phyloP scores from a whole-genome alignment of 1,140 invertebrate species.

The Eupristina koningsbergeri region DNA sequence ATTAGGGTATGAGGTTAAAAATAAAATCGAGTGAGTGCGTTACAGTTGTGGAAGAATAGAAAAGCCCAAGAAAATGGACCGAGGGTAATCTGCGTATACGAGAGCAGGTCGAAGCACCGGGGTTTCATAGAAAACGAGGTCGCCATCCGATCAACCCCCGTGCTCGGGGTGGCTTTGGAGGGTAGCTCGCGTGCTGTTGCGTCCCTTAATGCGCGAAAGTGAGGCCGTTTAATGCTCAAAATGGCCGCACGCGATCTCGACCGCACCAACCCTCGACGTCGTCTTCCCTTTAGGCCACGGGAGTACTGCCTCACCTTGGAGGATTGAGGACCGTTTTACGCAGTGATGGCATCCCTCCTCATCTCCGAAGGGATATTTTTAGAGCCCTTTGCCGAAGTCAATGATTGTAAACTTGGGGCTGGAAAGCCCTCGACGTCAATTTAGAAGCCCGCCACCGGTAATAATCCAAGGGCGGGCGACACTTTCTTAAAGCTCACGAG shows the following conservation, averaged over 20 bases:
- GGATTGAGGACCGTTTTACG: not conserved
- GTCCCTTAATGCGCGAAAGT: not conserved
- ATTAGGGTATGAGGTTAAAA: slow-evolving; percentile 21
- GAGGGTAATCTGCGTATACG: not conserved
- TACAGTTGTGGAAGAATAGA: no score
- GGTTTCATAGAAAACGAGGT: slow-evolving; percentile 41
- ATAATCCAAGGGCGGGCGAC: slow-evolving; percentile 14
- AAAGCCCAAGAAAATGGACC: not conserved
- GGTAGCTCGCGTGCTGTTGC: not conserved
- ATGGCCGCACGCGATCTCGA: slow-evolving; percentile 9
- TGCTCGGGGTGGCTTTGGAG: slow-evolving; percentile 4
- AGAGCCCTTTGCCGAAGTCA: slow-evolving; percentile 24
- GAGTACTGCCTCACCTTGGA: slow-evolving; percentile 9
- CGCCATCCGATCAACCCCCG: slow-evolving; percentile 19
- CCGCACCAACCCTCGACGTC: not conserved
- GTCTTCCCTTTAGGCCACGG: not conserved
- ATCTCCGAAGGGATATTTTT: not conserved
- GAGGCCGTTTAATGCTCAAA: slow-evolving; percentile 31
- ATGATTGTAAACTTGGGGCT: not conserved
- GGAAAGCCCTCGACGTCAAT: not conserved
- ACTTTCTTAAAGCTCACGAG: not conserved
- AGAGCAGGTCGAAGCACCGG: not conserved
- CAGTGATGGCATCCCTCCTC: not conserved
- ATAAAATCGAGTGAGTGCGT: slow-evolving; percentile 8
- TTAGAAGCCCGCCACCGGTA: not conserved